A percentile compares a stretch with the other conserved stretches of the same genome.
Conservation (phyloP, 2,113 vertebrate genomes). For the Pardalotus punctatus region DNA sequence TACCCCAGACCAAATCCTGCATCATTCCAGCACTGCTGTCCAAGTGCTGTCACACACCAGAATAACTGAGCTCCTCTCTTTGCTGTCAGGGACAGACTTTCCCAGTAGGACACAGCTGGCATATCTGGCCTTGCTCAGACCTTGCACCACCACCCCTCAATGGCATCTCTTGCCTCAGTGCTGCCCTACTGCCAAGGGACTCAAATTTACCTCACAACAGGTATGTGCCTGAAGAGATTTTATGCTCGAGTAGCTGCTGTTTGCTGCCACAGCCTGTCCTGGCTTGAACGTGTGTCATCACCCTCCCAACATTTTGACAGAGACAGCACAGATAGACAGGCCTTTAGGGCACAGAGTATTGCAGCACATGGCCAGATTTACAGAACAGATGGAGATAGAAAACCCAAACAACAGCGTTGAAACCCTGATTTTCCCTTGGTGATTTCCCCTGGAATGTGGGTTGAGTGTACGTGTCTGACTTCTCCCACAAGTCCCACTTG, state of each 20-base stretch:
- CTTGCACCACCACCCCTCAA: neutral
- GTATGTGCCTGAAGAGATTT: neutral
- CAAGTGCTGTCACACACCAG: neutral
- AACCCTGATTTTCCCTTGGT: neutral
- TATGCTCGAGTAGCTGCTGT: neutral
- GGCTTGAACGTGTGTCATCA: neutral
- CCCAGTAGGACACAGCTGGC: neutral
- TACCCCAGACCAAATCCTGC: neutral
- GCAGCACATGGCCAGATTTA: neutral
- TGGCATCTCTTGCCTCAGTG: neutral
- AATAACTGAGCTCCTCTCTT: neutral
- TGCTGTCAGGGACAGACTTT: neutral
- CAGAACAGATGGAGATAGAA: neutral
- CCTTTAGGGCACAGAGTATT: neutral
- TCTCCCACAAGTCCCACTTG: too few species aligned
- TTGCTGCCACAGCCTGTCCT: neutral
- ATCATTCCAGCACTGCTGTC: neutral
- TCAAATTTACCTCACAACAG: neutral
- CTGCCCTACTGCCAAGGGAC: neutral
- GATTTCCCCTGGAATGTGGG: neutral
- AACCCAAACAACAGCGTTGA: neutral
- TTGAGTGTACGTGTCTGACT: neutral
- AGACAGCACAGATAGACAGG: neutral
- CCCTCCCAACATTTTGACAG: neutral
- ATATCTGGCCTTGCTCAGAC: neutral